These are phyloP conservation scores for Endomychus coccineus DNA, from an alignment of 2,888 invertebrate species.

Conservation along the genomic window DNA sequence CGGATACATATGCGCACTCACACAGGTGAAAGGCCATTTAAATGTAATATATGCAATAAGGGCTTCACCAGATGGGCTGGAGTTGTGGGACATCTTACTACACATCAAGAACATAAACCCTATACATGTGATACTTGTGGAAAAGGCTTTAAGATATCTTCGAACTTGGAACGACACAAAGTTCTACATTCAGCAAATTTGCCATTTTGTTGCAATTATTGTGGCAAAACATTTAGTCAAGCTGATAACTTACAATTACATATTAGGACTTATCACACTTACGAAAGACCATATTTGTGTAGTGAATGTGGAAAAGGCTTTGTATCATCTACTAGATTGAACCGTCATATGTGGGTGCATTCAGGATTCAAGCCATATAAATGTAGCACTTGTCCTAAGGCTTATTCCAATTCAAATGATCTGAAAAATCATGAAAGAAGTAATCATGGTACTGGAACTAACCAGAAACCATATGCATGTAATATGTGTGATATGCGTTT, in stretches of 20 bases:
- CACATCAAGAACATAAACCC: conserved; percentile 36
- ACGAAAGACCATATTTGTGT: conserved; percentile 39
- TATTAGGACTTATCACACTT: conserved; percentile 38
- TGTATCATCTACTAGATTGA: conserved; percentile 37
- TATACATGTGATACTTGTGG: conserved; percentile 37
- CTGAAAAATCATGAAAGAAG: conserved; percentile 35
- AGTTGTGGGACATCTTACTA: conserved; percentile 38
- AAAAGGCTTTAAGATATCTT: conserved; percentile 37
- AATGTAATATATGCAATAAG: conserved; percentile 38
- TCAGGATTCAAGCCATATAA: conserved; percentile 36
- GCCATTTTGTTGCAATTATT: conserved; percentile 38
- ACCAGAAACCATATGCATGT: conserved; percentile 35
- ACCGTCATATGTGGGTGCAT: conserved; percentile 41
- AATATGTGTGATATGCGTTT: conserved; percentile 34
- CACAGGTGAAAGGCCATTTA: conserved; percentile 43
- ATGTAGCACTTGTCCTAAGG: conserved; percentile 34
- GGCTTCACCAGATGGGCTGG: conserved; percentile 40
- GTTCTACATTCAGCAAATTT: conserved; percentile 34
- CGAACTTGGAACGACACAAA: conserved; percentile 39
- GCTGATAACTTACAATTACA: conserved; percentile 38
- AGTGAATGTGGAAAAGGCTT: conserved; percentile 40
- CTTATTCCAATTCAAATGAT: conserved; percentile 36
- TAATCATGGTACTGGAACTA: conserved; percentile 26
- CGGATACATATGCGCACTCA: conserved; percentile 56
- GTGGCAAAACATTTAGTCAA: conserved; percentile 39